A percentile compares a stretch with the other conserved stretches of the same genome.
Conservation (phyloP, 2,797 vertebrate genomes). For the Tadarida brasiliensis region DNA sequence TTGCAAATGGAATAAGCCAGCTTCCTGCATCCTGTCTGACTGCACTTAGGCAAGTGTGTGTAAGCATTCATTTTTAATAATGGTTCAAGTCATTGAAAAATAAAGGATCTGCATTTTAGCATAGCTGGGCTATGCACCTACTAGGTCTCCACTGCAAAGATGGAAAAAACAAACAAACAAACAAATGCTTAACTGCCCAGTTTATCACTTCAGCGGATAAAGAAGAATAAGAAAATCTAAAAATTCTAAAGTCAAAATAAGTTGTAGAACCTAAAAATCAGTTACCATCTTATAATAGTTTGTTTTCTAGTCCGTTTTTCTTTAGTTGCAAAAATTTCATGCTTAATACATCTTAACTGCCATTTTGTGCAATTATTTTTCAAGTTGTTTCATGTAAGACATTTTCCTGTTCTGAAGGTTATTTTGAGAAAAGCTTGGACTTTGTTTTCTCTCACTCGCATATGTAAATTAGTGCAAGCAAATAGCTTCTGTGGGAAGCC, state of each 20-base stretch:
- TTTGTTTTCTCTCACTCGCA: slow-evolving; percentile 24
- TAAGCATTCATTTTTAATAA: slow-evolving; percentile 42
- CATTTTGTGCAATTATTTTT: slow-evolving; percentile 47
- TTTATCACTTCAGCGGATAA: slow-evolving; percentile 9
- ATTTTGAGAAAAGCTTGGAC: slow-evolving; percentile 58
- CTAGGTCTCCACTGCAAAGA: not conserved
- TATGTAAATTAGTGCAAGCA: slow-evolving; percentile 40
- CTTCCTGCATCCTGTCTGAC: not conserved
- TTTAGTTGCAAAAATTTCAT: not conserved
- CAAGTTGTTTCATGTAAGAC: not conserved
- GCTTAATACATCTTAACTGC: slow-evolving; percentile 11
- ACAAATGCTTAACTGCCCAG: not conserved
- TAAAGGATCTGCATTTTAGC: not conserved
- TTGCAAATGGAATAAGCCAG: slow-evolving; percentile 45
- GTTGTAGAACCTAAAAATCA: not conserved
- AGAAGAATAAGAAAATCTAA: slow-evolving; percentile 27
- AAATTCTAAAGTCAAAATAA: not conserved
- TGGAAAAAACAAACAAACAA: not conserved
- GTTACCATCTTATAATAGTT: not conserved
- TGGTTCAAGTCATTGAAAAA: slow-evolving; percentile 40
- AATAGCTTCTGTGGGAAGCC: not conserved
- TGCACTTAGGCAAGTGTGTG: not conserved
- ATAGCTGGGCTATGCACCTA: not conserved
- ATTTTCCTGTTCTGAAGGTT: slow-evolving; percentile 36
- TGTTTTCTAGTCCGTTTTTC: not conserved